Evolutionary conservation across 1,140 invertebrate genomes (phyloP).

Genomic region (Lasioglossum albipes): DNA sequence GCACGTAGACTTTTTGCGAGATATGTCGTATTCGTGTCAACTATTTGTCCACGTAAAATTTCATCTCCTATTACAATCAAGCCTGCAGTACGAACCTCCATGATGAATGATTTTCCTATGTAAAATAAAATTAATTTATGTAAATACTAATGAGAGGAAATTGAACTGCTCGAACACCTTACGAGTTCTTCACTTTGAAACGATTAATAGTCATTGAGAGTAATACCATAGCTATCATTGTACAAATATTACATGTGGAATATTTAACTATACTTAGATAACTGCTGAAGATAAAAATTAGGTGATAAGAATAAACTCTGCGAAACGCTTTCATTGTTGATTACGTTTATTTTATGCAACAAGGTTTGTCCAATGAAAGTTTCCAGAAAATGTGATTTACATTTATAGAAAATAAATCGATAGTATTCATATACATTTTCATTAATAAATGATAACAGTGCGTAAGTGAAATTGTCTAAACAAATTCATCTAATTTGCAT

Average conservation of each 20-base stretch:
- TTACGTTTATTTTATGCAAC: slow-evolving; percentile 25
- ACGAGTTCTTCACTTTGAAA: background rate
- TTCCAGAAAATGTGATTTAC: slow-evolving; percentile 15
- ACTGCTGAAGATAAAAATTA: background rate
- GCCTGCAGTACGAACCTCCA: slow-evolving; percentile 72
- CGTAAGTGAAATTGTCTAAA: background rate
- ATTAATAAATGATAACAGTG: background rate
- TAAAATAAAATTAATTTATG: slow-evolving; percentile 16
- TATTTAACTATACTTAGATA: background rate
- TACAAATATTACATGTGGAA: background rate
- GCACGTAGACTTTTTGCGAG: slow-evolving; percentile 82
- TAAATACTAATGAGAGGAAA: background rate
- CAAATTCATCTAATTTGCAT: slow-evolving; percentile 51
- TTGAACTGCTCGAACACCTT: background rate
- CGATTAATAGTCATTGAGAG: background rate
- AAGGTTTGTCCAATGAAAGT: background rate
- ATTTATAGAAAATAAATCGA: background rate
- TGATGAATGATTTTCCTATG: slow-evolving; percentile 37
- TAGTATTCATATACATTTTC: slow-evolving; percentile 11
- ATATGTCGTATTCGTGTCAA: slow-evolving; percentile 86
- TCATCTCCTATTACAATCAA: slow-evolving; percentile 88
- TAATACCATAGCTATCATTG: slow-evolving; percentile 12
- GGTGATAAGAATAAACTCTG: slow-evolving; percentile 6
- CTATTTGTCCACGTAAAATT: slow-evolving; percentile 87
- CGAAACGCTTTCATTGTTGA: background rate